phyloP scores from a whole-genome alignment of 2,888 invertebrate species.

The Lasius platythorax region DNA sequence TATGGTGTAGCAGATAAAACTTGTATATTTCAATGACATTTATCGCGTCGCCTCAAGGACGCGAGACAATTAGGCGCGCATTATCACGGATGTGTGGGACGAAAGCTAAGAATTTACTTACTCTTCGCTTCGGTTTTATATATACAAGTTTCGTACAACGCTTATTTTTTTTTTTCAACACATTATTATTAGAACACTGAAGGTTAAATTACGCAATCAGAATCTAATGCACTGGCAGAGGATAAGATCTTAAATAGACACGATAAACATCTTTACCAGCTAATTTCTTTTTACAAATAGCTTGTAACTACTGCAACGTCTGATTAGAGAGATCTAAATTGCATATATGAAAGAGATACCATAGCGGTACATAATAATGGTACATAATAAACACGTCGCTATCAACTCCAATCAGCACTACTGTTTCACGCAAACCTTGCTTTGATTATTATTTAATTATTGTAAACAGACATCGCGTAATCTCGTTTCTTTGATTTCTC shows the following conservation, averaged over 20 bases:
- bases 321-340: conserved; percentile 19
- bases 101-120: not conserved
- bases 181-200: not conserved
- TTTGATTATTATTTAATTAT: not conserved
- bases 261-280: not conserved
- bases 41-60: conserved; percentile 25
- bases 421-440: not conserved
- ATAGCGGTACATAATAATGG: not conserved
- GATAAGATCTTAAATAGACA: not conserved
- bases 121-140: not conserved
- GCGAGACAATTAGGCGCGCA: conserved; percentile 20
- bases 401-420: conserved; percentile 3
- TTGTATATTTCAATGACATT: conserved; percentile 14
- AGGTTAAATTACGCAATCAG: not conserved
- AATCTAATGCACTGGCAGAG: not conserved
- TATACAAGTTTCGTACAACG: not conserved
- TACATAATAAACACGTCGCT: not conserved
- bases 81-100: not conserved
- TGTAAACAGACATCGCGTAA: not conserved
- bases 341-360: not conserved
- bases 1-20: conserved; percentile 20
- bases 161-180: not conserved
- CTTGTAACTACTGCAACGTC: not conserved
- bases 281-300: not conserved
- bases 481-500: not conserved